Percentiles rank a stretch among this genome's conserved stretches.
Conservation (phyloP, 2,888 invertebrate genomes). For the Cephus runcator region DNA sequence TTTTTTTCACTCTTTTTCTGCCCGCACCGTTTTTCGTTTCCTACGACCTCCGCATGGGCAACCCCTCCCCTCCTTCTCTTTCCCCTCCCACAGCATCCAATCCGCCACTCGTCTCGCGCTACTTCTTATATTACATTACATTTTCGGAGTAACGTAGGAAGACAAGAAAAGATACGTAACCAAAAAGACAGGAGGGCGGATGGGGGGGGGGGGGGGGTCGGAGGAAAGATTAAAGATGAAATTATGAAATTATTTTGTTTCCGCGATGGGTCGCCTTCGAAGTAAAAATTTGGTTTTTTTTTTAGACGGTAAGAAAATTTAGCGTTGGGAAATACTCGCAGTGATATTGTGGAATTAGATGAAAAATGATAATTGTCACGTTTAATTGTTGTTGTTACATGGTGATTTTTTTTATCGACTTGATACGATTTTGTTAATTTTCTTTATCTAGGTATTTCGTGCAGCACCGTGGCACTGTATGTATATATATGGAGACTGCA, state of each 20-base stretch:
- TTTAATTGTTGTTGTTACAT: too few relatives aligned
- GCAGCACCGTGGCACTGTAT: too few relatives aligned
- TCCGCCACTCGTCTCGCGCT: constrained; percentile 5
- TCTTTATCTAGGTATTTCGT: too few relatives aligned
- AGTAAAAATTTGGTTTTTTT: too few relatives aligned
- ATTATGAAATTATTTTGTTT: constrained; percentile 12
- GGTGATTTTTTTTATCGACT: too few relatives aligned
- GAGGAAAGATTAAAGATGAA: neutral
- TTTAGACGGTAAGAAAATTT: too few relatives aligned
- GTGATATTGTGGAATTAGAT: too few relatives aligned
- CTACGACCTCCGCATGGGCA: neutral
- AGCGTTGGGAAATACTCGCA: too few relatives aligned
- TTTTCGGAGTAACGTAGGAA: constrained; percentile 3
- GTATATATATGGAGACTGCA: too few relatives aligned
- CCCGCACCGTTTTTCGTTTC: neutral
- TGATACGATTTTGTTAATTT: too few relatives aligned
- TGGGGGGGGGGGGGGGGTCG: neutral
- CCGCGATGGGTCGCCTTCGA: neutral
- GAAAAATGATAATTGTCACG: too few relatives aligned
- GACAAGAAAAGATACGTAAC: neutral
- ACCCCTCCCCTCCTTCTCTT: neutral
- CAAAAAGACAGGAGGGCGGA: neutral
- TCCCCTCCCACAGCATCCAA: neutral
- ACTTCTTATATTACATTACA: constrained; percentile 15
- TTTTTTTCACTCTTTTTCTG: neutral